Evolutionary conservation across 92 coral and sea anemone genomes (phyloP).

Genomic region (Palythoa grandis): DNA sequence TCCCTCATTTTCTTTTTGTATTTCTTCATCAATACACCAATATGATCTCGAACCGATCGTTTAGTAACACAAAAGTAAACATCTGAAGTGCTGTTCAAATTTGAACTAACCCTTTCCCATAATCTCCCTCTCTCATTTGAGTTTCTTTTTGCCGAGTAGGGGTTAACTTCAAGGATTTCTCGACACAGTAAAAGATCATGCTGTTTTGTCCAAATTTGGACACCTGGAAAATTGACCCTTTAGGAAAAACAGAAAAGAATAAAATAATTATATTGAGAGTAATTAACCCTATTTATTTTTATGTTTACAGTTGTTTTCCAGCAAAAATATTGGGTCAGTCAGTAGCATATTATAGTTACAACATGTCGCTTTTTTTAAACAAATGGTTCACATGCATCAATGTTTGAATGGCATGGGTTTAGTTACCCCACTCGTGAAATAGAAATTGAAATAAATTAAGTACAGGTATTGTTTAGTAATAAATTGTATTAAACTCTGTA

Average conservation of each 20-base stretch:
- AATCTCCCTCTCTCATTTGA: constrained; percentile 23
- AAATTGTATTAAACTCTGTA: no score
- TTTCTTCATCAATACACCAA: constrained; percentile 37
- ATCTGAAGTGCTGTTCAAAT: constrained; percentile 18
- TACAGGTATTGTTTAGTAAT: no score
- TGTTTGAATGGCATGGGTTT: no score
- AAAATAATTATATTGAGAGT: no score
- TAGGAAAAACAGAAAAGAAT: constrained; percentile 14
- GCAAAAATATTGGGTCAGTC: no score
- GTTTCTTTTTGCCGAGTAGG: constrained; percentile 27
- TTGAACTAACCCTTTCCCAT: constrained; percentile 24
- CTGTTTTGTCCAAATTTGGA: constrained; percentile 33
- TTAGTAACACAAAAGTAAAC: constrained; percentile 18
- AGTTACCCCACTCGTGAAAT: no score
- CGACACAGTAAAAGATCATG: constrained; percentile 31
- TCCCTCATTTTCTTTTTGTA: constrained; percentile 47
- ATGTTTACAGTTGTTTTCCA: no score
- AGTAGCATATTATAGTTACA: no score
- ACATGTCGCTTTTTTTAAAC: no score
- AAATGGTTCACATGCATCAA: no score
- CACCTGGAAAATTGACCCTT: constrained; percentile 33
- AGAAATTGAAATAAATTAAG: no score
- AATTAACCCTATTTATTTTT: neutral
- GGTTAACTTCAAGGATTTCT: constrained; percentile 36
- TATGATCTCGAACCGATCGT: constrained; percentile 35